Evolutionary conservation across 2,888 invertebrate genomes (phyloP).

Genomic region (Noctua fimbriata): DNA sequence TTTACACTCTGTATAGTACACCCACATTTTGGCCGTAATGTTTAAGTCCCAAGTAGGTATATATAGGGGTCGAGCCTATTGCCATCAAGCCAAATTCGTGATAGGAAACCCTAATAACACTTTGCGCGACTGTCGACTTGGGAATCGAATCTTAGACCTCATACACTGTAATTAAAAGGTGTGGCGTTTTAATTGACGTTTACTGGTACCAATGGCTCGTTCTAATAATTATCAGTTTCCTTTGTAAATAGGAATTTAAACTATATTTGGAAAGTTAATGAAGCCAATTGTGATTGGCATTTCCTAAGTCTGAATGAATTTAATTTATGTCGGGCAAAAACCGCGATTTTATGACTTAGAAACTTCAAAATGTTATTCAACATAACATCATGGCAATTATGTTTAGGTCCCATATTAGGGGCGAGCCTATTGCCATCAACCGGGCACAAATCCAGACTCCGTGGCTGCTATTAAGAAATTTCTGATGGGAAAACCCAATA

Average conservation of each 20-base stretch:
- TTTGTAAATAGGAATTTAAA: background rate
- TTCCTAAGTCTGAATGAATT: background rate
- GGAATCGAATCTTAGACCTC: background rate
- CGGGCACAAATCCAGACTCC: too few relatives aligned
- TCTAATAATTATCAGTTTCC: background rate
- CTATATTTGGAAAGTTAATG: background rate
- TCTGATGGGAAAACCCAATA: too few relatives aligned
- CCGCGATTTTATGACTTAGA: background rate
- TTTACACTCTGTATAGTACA: background rate
- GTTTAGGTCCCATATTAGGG: too few relatives aligned
- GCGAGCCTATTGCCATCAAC: too few relatives aligned
- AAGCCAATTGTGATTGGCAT: background rate
- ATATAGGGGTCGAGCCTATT: too few relatives aligned
- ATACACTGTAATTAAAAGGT: background rate
- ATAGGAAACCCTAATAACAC: background rate
- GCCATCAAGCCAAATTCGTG: too few relatives aligned
- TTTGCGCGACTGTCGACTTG: background rate
- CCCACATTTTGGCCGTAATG: background rate
- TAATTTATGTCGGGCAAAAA: background rate
- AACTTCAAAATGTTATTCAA: too few relatives aligned
- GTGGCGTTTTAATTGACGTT: background rate
- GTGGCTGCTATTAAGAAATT: too few relatives aligned
- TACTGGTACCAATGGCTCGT: background rate
- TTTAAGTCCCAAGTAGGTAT: background rate
- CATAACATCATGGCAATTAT: too few relatives aligned